A percentile compares a stretch with the other conserved stretches of the same genome.
phyloP scores from a whole-genome alignment of 2,113 vertebrate genomes.

The Romanogobio albipinnatus region DNA sequence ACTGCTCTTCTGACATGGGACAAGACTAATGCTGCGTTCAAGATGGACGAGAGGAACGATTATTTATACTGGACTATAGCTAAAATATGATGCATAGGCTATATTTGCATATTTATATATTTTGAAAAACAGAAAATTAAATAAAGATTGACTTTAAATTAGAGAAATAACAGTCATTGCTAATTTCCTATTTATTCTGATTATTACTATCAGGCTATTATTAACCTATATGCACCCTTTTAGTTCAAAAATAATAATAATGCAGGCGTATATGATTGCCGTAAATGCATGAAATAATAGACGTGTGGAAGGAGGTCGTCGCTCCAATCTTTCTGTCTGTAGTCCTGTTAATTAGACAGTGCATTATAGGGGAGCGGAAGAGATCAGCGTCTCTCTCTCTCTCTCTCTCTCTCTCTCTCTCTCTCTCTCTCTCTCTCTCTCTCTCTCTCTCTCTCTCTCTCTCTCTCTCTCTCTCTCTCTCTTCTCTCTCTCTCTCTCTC shows the following conservation, averaged over 20 bases:
- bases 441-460: constrained; percentile 6
- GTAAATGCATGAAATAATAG: neutral
- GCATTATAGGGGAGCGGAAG: neutral
- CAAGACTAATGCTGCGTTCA: neutral
- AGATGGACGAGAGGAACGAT: neutral
- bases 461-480: neutral
- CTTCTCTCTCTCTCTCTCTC: neutral
- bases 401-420: neutral
- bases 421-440: neutral
- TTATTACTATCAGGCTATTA: neutral
- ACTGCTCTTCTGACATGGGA: neutral
- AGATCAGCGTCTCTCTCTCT: neutral
- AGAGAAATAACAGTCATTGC: neutral
- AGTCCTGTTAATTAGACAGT: constrained; percentile 6
- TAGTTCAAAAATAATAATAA: neutral
- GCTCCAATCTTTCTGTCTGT: neutral
- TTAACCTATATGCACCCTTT: neutral
- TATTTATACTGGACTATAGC: neutral
- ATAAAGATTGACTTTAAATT: neutral
- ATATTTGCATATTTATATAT: neutral
- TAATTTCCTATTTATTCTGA: neutral
- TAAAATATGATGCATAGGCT: neutral
- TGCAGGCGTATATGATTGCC: neutral
- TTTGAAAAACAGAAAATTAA: neutral
- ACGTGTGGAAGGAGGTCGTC: neutral